Percentiles rank a stretch among this genome's conserved stretches.
Evolutionary conservation across 2,113 vertebrate genomes (phyloP).

Genomic region (Fulmarus glacialis): DNA sequence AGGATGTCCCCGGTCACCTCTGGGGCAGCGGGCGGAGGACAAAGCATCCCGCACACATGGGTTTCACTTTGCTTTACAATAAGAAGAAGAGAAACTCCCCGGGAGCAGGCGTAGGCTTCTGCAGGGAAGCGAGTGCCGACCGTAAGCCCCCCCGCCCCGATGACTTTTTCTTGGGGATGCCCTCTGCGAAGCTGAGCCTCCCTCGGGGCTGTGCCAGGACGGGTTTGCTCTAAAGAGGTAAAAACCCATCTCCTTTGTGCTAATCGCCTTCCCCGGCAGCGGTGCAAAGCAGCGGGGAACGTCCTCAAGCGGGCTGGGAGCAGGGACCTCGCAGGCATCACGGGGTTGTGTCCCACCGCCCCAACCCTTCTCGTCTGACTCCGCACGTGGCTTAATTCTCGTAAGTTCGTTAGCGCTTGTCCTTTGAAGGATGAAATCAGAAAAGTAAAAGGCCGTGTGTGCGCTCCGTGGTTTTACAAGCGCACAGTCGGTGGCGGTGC

Average conservation of each 20-base stretch:
- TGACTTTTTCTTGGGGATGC: not conserved
- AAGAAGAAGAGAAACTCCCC: conserved; percentile 50
- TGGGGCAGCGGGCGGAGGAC: accelerated
- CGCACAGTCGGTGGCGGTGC: accelerated
- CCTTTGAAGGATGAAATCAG: too few relatives aligned
- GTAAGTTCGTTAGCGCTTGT: accelerated
- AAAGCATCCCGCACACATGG: not conserved
- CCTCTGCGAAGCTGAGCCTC: not conserved
- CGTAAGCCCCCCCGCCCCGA: not conserved
- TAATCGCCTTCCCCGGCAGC: not conserved
- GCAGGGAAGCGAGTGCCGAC: not conserved
- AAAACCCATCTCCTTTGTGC: accelerated
- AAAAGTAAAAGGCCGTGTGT: accelerated
- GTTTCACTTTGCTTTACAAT: conserved; percentile 3
- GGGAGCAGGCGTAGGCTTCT: not conserved
- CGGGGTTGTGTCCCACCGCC: accelerated
- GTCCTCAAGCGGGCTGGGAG: accelerated
- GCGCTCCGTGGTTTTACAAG: accelerated
- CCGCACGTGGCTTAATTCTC: accelerated
- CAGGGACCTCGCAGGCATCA: not conserved
- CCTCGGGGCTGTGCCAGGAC: accelerated
- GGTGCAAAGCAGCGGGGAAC: accelerated
- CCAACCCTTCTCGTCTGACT: accelerated
- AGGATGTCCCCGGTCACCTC: not conserved
- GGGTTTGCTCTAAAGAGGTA: too few relatives aligned